Evolutionary conservation across 1,140 invertebrate species (phyloP).

Genomic region (Calliphora vicina): DNA sequence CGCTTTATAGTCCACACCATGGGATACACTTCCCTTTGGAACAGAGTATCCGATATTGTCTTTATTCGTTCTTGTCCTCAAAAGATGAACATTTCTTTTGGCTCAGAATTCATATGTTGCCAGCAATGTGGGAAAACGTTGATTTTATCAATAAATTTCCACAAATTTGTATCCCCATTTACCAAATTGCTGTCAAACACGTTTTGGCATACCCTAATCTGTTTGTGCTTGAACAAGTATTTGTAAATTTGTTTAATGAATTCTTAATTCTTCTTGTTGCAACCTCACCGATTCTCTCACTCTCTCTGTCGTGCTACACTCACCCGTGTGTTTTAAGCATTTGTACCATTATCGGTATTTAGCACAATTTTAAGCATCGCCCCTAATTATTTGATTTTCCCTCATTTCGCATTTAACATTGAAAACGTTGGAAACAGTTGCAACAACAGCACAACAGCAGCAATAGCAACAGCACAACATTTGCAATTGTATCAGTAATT

Average conservation of each 20-base stretch:
- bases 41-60: no score
- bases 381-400: constrained; percentile 1
- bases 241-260: constrained; percentile 2
- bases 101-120: no score
- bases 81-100: no score
- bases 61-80: no score
- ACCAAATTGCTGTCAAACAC: no score
- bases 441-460: background rate
- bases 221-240: background rate
- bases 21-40: no score
- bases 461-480: background rate
- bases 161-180: no score
- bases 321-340: no score
- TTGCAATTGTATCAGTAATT: background rate
- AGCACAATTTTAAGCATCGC: background rate
- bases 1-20: no score
- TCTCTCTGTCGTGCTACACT: background rate
- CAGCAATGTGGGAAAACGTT: no score
- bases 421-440: background rate
- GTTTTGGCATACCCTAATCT: background rate
- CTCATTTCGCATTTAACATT: background rate
- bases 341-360: background rate
- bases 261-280: constrained; percentile 1
- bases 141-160: background rate
- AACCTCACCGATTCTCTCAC: background rate